These are phyloP conservation scores for Thalassaphorura encarpata DNA, from an alignment of 1,140 invertebrate species.

Conservation along the genomic window DNA sequence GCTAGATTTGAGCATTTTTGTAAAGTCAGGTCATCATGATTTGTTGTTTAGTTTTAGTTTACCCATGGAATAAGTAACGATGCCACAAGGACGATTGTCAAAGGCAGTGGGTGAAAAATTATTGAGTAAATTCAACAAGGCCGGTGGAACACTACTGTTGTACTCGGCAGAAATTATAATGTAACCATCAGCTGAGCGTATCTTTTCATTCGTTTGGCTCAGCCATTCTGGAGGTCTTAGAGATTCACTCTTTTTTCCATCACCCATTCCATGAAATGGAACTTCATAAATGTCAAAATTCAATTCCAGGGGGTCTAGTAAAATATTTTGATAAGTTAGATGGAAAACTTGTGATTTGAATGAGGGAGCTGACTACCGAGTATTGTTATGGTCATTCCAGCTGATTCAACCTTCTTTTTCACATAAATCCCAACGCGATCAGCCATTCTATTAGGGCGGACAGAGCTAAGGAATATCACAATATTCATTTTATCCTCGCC, in stretches of 20 bases:
- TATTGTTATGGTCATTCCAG: constrained; percentile 19
- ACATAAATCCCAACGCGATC: constrained; percentile 21
- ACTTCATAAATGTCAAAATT: constrained; percentile 37
- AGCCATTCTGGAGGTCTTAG: constrained; percentile 40
- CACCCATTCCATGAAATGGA: constrained; percentile 38
- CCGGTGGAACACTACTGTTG: constrained; percentile 42
- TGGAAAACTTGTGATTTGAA: neutral
- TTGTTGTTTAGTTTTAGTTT: constrained; percentile 8
- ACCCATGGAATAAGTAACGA: constrained; percentile 43
- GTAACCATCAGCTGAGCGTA: constrained; percentile 40
- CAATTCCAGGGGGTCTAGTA: constrained; percentile 38
- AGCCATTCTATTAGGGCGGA: constrained; percentile 18
- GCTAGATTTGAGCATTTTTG: neutral
- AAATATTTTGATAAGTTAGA: constrained; percentile 10
- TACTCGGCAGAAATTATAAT: constrained; percentile 43
- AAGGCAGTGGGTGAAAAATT: constrained; percentile 40
- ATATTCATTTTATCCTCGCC: constrained; percentile 22
- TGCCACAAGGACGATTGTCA: constrained; percentile 40
- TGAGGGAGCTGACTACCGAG: constrained; percentile 14
- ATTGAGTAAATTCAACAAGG: constrained; percentile 41
- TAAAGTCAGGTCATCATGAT: neutral
- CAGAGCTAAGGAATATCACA: constrained; percentile 22
- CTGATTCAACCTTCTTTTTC: constrained; percentile 5
- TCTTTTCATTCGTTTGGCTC: constrained; percentile 35
- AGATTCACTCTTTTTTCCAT: constrained; percentile 33